These are phyloP conservation scores for Agriopis marginaria DNA, from an alignment of 2,888 invertebrate species.

Conservation along the genomic window DNA sequence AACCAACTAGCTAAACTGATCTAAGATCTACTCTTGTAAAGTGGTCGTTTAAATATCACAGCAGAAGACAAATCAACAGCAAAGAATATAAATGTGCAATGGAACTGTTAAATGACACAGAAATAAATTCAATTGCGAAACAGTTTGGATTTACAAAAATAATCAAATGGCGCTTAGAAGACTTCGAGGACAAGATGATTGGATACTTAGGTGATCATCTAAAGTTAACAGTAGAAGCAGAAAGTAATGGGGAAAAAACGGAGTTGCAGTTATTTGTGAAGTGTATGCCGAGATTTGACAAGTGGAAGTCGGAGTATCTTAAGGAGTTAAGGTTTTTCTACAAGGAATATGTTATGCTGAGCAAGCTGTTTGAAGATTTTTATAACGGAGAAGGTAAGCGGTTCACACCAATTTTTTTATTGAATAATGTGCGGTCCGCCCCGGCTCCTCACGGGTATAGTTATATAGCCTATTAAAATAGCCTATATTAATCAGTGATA, in stretches of 20 bases:
- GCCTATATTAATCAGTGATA: no score
- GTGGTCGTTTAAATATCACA: not conserved
- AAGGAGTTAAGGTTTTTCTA: slow-evolving; percentile 66
- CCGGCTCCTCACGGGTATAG: no score
- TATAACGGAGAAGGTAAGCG: slow-evolving; percentile 60
- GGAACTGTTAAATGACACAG: slow-evolving; percentile 61
- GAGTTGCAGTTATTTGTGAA: slow-evolving; percentile 86
- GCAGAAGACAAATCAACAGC: not conserved
- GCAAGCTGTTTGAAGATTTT: slow-evolving; percentile 66
- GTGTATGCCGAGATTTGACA: slow-evolving; percentile 82
- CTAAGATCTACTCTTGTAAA: not conserved
- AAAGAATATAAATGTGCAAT: slow-evolving; percentile 43
- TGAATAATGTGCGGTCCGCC: no score
- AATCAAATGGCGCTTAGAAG: slow-evolving; percentile 59
- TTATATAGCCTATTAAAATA: no score
- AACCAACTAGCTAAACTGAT: no score
- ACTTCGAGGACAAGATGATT: slow-evolving; percentile 65
- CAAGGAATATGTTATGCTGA: slow-evolving; percentile 72
- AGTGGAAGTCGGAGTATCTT: slow-evolving; percentile 75
- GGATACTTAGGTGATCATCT: slow-evolving; percentile 78
- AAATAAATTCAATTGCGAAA: slow-evolving; percentile 61
- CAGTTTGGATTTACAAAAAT: slow-evolving; percentile 53
- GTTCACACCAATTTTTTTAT: not conserved
- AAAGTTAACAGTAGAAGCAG: slow-evolving; percentile 59
- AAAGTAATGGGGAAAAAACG: slow-evolving; percentile 46